phyloP scores from a whole-genome alignment of 2,888 invertebrate species.

The Aleiodes alternator region DNA sequence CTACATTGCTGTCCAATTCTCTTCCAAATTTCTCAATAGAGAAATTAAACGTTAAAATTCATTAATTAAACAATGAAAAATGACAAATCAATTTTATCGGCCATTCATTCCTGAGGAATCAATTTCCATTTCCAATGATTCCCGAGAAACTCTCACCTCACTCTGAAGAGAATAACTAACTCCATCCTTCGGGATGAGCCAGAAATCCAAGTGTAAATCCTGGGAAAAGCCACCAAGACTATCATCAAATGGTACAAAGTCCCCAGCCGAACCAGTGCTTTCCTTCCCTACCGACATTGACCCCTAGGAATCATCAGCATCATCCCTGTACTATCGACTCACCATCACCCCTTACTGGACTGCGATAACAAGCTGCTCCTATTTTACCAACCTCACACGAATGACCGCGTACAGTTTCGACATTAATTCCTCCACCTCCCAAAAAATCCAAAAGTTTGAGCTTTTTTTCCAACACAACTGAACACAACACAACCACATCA shows the following conservation, averaged over 20 bases:
- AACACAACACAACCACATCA: too few species aligned
- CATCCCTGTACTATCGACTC: conserved; percentile 47
- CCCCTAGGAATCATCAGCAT: conserved; percentile 17
- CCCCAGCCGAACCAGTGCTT: conserved; percentile 28
- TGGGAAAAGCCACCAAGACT: neutral
- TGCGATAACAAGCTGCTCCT: conserved; percentile 34
- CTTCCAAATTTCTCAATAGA: too few species aligned
- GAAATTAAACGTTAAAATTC: too few species aligned
- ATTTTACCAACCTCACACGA: conserved; percentile 54
- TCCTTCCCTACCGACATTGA: conserved; percentile 60
- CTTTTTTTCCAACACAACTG: too few species aligned
- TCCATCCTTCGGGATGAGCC: conserved; percentile 37
- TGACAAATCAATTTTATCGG: too few species aligned
- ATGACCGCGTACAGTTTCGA: neutral
- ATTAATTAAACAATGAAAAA: too few species aligned
- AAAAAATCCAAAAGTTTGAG: too few species aligned
- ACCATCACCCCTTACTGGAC: conserved; percentile 39
- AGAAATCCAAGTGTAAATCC: neutral
- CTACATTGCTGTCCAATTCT: too few species aligned
- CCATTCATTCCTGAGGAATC: too few species aligned
- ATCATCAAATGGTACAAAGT: conserved; percentile 57
- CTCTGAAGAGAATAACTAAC: conserved; percentile 14
- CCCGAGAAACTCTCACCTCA: neutral
- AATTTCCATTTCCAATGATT: too few species aligned
- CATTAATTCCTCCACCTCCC: too few species aligned